phyloP scores from a whole-genome alignment of 1,140 invertebrate species.

The Neodiprion virginianus region DNA sequence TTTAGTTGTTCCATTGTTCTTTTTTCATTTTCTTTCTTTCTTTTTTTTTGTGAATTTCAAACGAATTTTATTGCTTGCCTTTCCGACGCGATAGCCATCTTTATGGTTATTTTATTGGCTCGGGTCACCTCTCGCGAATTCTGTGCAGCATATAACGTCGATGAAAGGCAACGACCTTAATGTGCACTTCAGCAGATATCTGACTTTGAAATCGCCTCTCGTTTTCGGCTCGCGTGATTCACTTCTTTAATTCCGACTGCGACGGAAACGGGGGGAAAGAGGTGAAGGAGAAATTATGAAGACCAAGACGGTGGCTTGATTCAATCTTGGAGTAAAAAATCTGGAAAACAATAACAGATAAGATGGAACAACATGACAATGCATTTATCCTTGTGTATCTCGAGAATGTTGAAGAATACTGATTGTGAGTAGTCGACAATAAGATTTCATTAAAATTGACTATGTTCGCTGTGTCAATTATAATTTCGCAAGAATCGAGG shows the following conservation, averaged over 20 bases:
- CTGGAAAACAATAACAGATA: too few relatives aligned
- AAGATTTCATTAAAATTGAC: too few relatives aligned
- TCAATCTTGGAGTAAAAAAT: too few relatives aligned
- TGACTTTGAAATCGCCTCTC: neutral
- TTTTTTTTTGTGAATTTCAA: neutral
- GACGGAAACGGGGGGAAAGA: neutral
- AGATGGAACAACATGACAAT: too few relatives aligned
- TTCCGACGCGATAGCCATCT: neutral
- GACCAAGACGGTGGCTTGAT: too few relatives aligned
- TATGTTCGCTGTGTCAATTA: too few relatives aligned
- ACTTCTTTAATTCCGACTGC: neutral
- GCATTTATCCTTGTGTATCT: too few relatives aligned
- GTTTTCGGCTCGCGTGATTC: neutral
- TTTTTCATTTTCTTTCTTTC: neutral
- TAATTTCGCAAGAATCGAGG: too few relatives aligned
- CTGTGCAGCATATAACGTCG: neutral
- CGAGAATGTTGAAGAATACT: too few relatives aligned
- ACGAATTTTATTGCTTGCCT: neutral
- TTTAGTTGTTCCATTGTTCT: too few relatives aligned
- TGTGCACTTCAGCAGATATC: neutral
- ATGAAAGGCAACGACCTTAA: neutral
- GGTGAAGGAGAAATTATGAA: neutral
- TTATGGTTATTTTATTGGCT: constrained; percentile 6
- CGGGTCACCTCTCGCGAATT: neutral
- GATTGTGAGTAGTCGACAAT: too few relatives aligned